These are phyloP conservation scores for Melanitta fusca DNA, from an alignment of 2,797 vertebrate genomes.

Conservation along the genomic window DNA sequence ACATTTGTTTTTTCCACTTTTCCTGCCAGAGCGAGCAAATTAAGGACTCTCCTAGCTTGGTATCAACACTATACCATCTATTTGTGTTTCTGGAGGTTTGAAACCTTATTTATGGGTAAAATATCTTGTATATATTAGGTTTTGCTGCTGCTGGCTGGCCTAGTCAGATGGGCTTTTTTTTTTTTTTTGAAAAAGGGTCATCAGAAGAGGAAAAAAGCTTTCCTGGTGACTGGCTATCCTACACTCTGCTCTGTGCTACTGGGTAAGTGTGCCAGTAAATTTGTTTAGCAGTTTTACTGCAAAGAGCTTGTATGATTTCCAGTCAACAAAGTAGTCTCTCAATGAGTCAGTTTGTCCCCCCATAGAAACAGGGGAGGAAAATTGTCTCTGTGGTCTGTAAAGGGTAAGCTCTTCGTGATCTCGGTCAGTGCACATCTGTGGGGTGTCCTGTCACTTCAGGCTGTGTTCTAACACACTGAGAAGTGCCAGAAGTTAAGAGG, in stretches of 20 bases:
- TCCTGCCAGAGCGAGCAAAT: constrained; percentile 2
- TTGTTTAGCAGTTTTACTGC: neutral
- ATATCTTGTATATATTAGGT: neutral
- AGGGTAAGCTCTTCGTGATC: neutral
- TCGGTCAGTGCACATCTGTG: neutral
- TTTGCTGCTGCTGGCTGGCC: neutral
- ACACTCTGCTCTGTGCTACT: neutral
- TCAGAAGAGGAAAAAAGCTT: neutral
- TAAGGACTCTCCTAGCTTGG: constrained; percentile 19
- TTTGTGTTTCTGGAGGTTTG: neutral
- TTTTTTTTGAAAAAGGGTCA: neutral
- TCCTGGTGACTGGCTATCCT: neutral
- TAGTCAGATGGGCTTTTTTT: neutral
- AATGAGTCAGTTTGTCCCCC: neutral
- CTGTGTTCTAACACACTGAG: neutral
- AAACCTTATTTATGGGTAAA: neutral
- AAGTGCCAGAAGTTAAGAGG: neutral
- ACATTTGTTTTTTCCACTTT: neutral
- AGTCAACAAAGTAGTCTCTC: neutral
- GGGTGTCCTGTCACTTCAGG: neutral
- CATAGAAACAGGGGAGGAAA: neutral
- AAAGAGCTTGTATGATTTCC: neutral
- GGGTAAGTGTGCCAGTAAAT: neutral
- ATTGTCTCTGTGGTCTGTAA: neutral
- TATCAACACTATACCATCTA: neutral